A percentile compares a stretch with the other conserved stretches of the same genome.
These are phyloP conservation scores for Mesorhabditis spiculigera DNA, from an alignment of 2,888 invertebrate genomes.

Conservation along the genomic window DNA sequence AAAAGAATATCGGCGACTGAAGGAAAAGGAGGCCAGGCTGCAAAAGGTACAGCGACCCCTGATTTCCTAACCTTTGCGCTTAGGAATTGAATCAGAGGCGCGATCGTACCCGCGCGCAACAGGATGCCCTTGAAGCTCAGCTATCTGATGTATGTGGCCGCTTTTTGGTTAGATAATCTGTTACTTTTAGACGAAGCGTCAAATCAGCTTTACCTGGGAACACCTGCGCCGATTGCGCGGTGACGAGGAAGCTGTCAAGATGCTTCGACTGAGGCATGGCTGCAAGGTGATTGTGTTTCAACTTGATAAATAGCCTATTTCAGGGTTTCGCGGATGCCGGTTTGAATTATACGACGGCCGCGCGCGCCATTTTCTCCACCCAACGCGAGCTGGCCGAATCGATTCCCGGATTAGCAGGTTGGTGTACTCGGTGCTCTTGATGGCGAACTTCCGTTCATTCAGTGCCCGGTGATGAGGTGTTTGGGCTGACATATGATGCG, in stretches of 20 bases:
- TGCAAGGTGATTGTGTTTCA: constrained; percentile 9
- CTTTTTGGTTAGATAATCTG: background rate
- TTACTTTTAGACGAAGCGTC: background rate
- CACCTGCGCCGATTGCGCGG: background rate
- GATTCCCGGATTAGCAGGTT: constrained; percentile 6
- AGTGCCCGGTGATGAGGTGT: background rate
- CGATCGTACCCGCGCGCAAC: background rate
- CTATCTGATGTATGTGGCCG: background rate
- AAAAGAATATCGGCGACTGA: constrained; percentile 4
- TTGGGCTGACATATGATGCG: background rate
- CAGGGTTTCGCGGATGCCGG: background rate
- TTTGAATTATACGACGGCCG: background rate
- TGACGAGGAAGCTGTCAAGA: constrained; percentile 8
- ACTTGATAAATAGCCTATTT: background rate
- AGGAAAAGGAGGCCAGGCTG: constrained; percentile 1
- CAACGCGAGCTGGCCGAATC: background rate
- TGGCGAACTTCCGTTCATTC: background rate
- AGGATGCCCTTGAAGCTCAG: background rate
- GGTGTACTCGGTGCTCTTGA: background rate
- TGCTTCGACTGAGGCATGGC: constrained; percentile 8
- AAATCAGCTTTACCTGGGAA: constrained; percentile 5
- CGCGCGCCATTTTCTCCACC: background rate
- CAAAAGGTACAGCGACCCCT: background rate
- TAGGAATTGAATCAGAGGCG: background rate
- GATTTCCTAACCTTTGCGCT: background rate